Evolutionary conservation across 2,888 invertebrate genomes (phyloP).

Genomic region (Cremastinae sp.): DNA sequence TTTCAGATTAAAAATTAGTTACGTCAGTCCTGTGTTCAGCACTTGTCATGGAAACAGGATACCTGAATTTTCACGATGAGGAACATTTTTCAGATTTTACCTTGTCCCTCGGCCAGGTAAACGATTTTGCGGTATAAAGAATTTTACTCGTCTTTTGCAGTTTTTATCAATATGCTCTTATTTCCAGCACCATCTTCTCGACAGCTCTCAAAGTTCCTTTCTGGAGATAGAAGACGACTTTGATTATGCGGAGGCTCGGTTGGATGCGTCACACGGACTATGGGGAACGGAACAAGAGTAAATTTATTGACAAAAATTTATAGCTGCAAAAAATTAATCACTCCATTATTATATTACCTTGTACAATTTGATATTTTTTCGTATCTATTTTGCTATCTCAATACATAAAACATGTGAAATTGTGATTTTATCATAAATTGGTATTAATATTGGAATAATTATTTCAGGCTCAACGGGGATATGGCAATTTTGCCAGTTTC

Average conservation of each 20-base stretch:
- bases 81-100: conserved; percentile 81
- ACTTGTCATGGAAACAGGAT: conserved; percentile 81
- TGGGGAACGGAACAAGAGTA: conserved; percentile 79
- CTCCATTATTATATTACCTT: too few species aligned
- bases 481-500: conserved; percentile 79
- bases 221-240: conserved; percentile 72
- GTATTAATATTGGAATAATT: too few species aligned
- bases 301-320: conserved; percentile 64
- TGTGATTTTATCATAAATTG: too few species aligned
- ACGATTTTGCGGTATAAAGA: background rate
- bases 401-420: too few species aligned
- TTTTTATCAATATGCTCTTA: background rate
- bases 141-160: background rate
- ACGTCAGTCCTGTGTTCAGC: conserved; percentile 26
- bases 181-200: conserved; percentile 69
- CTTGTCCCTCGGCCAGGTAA: conserved; percentile 75
- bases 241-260: conserved; percentile 71
- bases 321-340: too few species aligned
- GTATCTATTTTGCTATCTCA: too few species aligned
- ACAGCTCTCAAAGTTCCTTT: conserved; percentile 72
- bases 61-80: conserved; percentile 81
- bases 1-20: conserved; percentile 32
- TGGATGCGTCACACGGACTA: conserved; percentile 69
- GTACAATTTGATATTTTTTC: too few species aligned
- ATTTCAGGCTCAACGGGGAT: conserved; percentile 77